Evolutionary conservation across 2,888 invertebrate species (phyloP).

Genomic region (Volucella zonaria): DNA sequence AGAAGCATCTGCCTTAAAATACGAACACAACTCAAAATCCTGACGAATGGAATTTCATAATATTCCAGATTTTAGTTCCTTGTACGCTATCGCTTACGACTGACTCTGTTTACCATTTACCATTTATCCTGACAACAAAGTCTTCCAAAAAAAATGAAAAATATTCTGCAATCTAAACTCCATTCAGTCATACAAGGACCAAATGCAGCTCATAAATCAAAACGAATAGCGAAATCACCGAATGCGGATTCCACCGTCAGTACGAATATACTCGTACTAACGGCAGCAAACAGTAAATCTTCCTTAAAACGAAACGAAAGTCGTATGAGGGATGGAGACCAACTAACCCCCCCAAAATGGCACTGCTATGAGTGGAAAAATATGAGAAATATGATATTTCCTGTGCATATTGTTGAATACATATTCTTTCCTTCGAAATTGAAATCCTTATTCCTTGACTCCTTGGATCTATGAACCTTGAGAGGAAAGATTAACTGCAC

Average conservation of each 20-base stretch:
- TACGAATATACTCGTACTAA: neutral
- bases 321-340: neutral
- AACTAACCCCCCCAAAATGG: neutral
- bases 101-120: too few species aligned
- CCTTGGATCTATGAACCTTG: neutral
- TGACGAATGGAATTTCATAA: too few species aligned
- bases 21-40: too few species aligned
- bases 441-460: slow-evolving; percentile 44
- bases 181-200: slow-evolving; percentile 40
- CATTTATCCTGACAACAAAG: neutral
- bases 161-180: slow-evolving; percentile 51
- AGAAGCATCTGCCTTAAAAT: too few species aligned
- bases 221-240: slow-evolving; percentile 43
- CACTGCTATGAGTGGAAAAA: slow-evolving; percentile 27
- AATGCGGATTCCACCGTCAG: slow-evolving; percentile 37
- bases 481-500: slow-evolving; percentile 53
- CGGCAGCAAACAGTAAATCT: slow-evolving; percentile 51
- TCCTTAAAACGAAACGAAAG: slow-evolving; percentile 38
- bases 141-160: slow-evolving; percentile 20
- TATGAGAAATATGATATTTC: slow-evolving; percentile 54
- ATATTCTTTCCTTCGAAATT: slow-evolving; percentile 36
- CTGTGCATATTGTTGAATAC: slow-evolving; percentile 12
- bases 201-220: slow-evolving; percentile 70
- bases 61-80: too few species aligned
- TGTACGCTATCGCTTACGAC: too few species aligned